Evolutionary conservation across 2,888 invertebrate genomes (phyloP), one percentile per base, ranked within the genome.

Genomic region (Diaprepes abbreviatus): DNA sequence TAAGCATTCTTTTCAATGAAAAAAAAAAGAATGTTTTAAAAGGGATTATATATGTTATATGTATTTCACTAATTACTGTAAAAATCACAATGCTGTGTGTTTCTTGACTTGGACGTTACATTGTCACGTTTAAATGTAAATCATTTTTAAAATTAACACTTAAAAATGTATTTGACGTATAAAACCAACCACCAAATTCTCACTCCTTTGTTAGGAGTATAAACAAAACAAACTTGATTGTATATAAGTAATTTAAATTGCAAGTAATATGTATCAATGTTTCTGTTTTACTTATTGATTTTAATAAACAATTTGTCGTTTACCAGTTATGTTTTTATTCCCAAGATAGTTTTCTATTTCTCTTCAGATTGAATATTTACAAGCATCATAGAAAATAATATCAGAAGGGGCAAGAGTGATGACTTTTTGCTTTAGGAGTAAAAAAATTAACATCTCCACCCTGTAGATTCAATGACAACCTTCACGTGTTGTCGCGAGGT

Each of bases 241-340:
- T 81, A 83, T 81, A 83, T 83, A 81, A 80, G 80, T 81, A 81
- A 81, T 80, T 82, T 78, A 79, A 77, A 81, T 80, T 69, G 79
- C 79, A 80, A 79, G 79, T 79, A 81, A 78, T 82, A 83, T 83
- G 83, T 84, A 83, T 83, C 83, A 82, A 83, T 83, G 83, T 84
- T 85, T 85, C 84, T 85, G 84, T 84, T 84, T 84, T 84, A 83
- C 83, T 84, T 84, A 84, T 84, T 84, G 83, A 84, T 84, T 84
- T 84, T 84, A 84, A 84, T 84, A 84, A 84, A 84, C 82, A 83
- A 84, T 83, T 84, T 83, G 83, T 83, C 84, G 84, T 84, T 84
- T 82, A 79, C 62, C 54, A 71, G 12, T 48, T 14, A n/a, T 73
- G 72, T 74, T 71, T 69, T 68, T 74, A 0, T 48, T 28, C 1